Evolutionary conservation across 2,113 vertebrate species (phyloP).

Genomic region (Oreochromis spilurus): DNA sequence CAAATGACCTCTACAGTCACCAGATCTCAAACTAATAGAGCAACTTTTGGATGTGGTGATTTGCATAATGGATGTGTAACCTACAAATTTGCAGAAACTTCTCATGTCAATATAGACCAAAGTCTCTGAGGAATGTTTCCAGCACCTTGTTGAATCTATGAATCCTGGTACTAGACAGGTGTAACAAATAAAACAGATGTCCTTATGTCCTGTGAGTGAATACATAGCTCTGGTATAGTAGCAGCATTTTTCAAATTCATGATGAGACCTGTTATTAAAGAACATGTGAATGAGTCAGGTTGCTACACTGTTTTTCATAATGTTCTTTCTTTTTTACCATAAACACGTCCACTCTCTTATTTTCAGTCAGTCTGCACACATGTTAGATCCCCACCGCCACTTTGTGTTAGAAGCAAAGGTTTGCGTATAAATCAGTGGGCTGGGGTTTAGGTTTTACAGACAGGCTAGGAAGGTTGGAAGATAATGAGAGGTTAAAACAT

Average conservation of each 20-base stretch:
- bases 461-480: not conserved
- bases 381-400: not conserved
- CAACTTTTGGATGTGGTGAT: not conserved
- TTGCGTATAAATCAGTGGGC: not conserved
- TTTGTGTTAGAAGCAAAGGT: not conserved
- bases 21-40: not conserved
- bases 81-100: not conserved
- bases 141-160: not conserved
- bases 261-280: not conserved
- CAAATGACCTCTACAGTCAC: not conserved
- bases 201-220: not conserved
- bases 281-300: not conserved
- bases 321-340: not conserved
- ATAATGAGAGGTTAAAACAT: not conserved
- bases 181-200: not conserved
- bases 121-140: not conserved
- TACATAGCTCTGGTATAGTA: no score
- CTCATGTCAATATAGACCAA: not conserved
- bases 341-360: rapidly evolving
- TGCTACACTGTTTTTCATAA: not conserved
- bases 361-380: not conserved
- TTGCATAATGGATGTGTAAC: not conserved
- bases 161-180: not conserved
- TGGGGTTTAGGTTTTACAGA: not conserved
- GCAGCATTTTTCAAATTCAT: not conserved